Percentiles rank a stretch among this genome's conserved stretches.
These are phyloP conservation scores for Crossaster papposus DNA, from an alignment of 53 echinoderm and acorn worm genomes.

Conservation along the genomic window DNA sequence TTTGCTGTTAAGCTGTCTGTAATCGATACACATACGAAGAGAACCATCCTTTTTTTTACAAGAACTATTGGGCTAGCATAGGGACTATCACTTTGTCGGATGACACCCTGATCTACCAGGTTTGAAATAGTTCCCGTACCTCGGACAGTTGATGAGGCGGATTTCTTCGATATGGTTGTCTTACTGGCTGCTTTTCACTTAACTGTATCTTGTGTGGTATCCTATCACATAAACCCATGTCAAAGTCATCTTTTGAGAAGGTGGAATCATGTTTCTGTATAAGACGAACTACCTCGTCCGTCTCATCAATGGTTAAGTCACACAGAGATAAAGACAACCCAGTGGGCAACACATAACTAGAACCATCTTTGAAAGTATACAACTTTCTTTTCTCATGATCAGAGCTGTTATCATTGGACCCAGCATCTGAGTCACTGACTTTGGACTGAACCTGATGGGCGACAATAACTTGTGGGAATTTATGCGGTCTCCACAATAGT, in stretches of 20 bases:
- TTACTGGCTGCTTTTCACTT: conserved; percentile 15
- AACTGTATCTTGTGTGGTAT: conserved; percentile 64
- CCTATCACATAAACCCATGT: conserved; percentile 55
- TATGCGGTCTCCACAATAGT: no score
- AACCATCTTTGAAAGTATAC: no score
- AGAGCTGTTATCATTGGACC: no score
- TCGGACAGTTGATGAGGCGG: conserved; percentile 49
- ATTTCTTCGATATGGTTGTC: conserved; percentile 65
- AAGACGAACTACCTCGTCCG: no score
- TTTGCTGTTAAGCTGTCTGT: not conserved
- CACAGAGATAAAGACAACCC: no score
- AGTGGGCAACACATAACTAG: no score
- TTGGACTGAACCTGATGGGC: no score
- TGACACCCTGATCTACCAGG: no score
- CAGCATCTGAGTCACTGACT: no score
- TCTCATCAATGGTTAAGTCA: no score
- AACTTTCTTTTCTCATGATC: no score
- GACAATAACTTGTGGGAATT: no score
- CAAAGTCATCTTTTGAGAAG: conserved; percentile 65
- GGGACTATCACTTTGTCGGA: not conserved
- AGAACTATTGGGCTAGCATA: conserved; percentile 13
- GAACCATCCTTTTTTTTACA: conserved; percentile 29
- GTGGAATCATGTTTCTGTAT: not conserved
- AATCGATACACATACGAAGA: conserved; percentile 5
- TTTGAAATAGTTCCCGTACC: conserved; percentile 57